These are phyloP conservation scores for Helicoverpa assulta DNA, from an alignment of 2,888 invertebrate genomes.

Conservation along the genomic window DNA sequence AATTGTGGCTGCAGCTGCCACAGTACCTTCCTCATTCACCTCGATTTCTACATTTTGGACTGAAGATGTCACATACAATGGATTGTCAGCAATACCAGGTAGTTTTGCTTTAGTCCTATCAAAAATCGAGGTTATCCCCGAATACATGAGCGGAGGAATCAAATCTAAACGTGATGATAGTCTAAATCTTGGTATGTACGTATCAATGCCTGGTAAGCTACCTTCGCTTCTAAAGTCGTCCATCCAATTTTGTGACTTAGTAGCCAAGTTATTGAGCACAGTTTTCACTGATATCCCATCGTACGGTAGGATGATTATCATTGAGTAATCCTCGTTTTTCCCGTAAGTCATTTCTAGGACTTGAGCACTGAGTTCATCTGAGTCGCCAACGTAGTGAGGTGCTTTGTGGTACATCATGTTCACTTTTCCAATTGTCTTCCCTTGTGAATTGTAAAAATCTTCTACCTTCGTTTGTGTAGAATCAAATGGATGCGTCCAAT, in stretches of 20 bases:
- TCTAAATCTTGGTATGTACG: slow-evolving; percentile 91
- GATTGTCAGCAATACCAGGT: slow-evolving; percentile 89
- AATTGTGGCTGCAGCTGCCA: slow-evolving; percentile 91
- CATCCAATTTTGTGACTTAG: slow-evolving; percentile 86
- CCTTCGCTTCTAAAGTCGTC: slow-evolving; percentile 83
- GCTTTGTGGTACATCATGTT: slow-evolving; percentile 94
- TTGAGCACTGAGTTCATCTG: slow-evolving; percentile 90
- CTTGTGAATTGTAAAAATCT: slow-evolving; percentile 91
- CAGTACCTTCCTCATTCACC: slow-evolving; percentile 94
- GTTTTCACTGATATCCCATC: slow-evolving; percentile 87
- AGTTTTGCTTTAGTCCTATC: slow-evolving; percentile 89
- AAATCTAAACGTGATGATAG: slow-evolving; percentile 84
- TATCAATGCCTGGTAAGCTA: slow-evolving; percentile 87
- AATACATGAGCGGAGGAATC: slow-evolving; percentile 85
- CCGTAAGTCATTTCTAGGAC: slow-evolving; percentile 93
- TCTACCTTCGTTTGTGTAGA: slow-evolving; percentile 87
- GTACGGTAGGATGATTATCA: slow-evolving; percentile 92
- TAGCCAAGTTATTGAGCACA: slow-evolving; percentile 87
- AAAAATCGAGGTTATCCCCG: slow-evolving; percentile 93
- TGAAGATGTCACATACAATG: slow-evolving; percentile 90
- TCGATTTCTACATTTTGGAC: slow-evolving; percentile 93
- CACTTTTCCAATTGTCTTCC: slow-evolving; percentile 88
- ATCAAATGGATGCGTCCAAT: slow-evolving; percentile 93
- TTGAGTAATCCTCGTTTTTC: slow-evolving; percentile 90
- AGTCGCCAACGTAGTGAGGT: slow-evolving; percentile 88